Evolutionary conservation across 2,797 vertebrate species (phyloP).

Genomic region (Chromis chromis): DNA sequence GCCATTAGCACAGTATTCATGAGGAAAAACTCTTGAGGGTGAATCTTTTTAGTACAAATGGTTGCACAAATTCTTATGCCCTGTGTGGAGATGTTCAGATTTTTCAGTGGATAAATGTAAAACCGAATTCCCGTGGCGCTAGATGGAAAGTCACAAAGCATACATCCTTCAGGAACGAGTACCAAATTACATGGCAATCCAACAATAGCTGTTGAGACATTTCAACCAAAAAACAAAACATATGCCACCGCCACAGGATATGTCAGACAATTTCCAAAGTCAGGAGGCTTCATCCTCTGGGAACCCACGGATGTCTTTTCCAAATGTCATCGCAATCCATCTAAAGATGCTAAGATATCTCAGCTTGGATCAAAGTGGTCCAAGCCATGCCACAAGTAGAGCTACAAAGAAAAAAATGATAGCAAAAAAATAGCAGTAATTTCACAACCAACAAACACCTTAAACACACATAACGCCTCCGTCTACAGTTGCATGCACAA

Average conservation of each 20-base stretch:
- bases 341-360: neutral
- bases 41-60: neutral
- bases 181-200: neutral
- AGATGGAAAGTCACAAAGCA: neutral
- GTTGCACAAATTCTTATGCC: neutral
- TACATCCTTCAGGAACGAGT: neutral
- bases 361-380: no score
- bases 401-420: neutral
- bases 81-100: neutral
- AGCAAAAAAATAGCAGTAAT: neutral
- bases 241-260: neutral
- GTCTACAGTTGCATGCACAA: slow-evolving; percentile 15
- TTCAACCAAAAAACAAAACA: neutral
- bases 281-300: neutral
- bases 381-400: no score
- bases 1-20: no score
- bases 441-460: slow-evolving; percentile 7
- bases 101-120: neutral
- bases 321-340: neutral
- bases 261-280: neutral
- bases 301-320: neutral
- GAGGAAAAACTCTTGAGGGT: neutral
- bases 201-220: neutral
- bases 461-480: slow-evolving; percentile 13
- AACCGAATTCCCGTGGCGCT: neutral